Base-by-base conservation (phyloP, 2,113 vertebrate genomes). In the Zootoca vivipara region DNA sequence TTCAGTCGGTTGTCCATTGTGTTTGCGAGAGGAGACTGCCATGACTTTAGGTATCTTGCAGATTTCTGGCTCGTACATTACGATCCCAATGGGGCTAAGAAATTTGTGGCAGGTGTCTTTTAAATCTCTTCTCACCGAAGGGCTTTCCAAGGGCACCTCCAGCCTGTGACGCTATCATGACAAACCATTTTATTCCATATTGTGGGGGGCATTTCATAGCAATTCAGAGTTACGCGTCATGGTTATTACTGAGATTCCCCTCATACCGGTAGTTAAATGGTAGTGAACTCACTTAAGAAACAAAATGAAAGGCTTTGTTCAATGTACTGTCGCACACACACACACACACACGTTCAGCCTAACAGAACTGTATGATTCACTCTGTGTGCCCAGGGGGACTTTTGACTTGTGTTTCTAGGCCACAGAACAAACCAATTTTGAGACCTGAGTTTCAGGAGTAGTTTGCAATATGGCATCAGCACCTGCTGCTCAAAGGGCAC, bases 1-100 rank as follows among this genome's bases (percentile, higher is more conserved):
- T 96, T 94, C 93, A 93, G 92, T 95, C 96, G 94, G 93, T 95
- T 94, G 91, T 87, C 94, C 89, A 96, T 96, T 96, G 95, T 96
- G 75, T 78, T 88, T 90, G n/a, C 46, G 91, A 78, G 87, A 94
- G 92, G 92, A 93, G 90, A 86, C 89, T 92, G 87, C 78, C 92
- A 92, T 95, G 94, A 95, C 93, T 95, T 92, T 58, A 90, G 87
- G 91, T 92, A 94, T 94, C 90, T 94, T 94, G 93, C 73, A 95
- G 93, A 91, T 93, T 95, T 95, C 74, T 89, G 85, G 82, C 94
- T 93, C 93, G 91, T 91, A 92, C 62, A 94, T 91, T 91, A 78
- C 85, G 92, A 81, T 91, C 92, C 78, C 35, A 77, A 93, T 91
- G 82, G 16, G 84, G 35, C 86, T 82, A 88, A 91, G 84, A 93